Base-by-base conservation (phyloP, 2,113 vertebrate species). In the Rostratula benghalensis region DNA sequence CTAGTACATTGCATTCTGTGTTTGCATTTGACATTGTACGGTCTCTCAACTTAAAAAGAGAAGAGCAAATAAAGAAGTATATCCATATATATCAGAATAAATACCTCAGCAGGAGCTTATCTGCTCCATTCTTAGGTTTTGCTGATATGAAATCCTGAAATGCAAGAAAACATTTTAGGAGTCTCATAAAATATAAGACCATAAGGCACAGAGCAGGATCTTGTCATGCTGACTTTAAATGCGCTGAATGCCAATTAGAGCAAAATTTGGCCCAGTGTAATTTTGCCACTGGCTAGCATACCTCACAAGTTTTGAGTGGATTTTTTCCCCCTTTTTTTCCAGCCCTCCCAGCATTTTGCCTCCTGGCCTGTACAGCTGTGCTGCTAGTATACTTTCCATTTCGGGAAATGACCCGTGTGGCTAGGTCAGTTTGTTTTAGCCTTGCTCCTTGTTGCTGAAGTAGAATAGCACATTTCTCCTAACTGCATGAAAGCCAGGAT, bases 401-500 rank as follows among this genome's bases (percentile, higher is more conserved):
- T 94, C 96, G 96, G 95, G 93, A 96, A 89, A 3, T 96, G 96
- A 97, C 96, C 96, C 93, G 8, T 95, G 94, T 9, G 2, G 67
- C 85, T 76, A 85, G 96, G 95, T 96, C 96, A 97, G 96, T 96
- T 97, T 96, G 96, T 85, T 96, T 97, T 95, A 96, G 89, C 83
- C 77, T 93, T 80, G 80, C 89, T 91, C 54, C 92, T 92, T 94
- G 79, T 83, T 95, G 85, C 81, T 94, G 89, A 76, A 93, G 89
- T 74, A 86, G 92, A 96, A 87, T 89, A 96, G 93, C 96, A 83
- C 91, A 94, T 93, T 95, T 94, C 65, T 70, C 89, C 45, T 67
- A 79, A 82, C 91, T 94, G 74, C 93, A 57, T 95, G 93, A 95
- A 80, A 70, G 60, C 75, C 80, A 53, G 83, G 67, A 30, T 59